These are phyloP conservation scores for Myotis lucifugus DNA, from an alignment of 2,113 vertebrate species.

Conservation along the genomic window DNA sequence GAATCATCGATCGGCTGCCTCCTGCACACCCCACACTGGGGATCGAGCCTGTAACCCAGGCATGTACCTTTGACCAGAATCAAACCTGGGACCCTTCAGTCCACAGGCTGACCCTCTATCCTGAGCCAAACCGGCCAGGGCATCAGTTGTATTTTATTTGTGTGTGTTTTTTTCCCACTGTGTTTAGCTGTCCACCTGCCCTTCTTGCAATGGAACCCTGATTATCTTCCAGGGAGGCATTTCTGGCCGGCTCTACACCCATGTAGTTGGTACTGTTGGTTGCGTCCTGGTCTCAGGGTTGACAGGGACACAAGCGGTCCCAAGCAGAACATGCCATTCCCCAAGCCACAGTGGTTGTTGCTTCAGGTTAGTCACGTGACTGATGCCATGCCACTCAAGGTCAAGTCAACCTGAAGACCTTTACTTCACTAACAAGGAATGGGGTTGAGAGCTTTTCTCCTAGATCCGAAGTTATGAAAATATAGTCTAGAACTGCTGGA, in stretches of 20 bases:
- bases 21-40: no score
- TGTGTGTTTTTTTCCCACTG: neutral
- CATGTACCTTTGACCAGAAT: no score
- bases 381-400: neutral
- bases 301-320: neutral
- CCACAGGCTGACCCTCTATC: no score
- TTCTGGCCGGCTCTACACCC: neutral
- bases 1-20: no score
- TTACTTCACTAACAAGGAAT: neutral
- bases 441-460: neutral
- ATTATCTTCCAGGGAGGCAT: neutral
- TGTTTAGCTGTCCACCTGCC: neutral
- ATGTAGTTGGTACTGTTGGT: neutral
- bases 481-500: neutral
- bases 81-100: no score
- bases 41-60: no score
- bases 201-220: neutral
- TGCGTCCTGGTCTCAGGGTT: fast-evolving
- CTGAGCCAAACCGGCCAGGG: no score
- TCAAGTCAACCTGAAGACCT: neutral
- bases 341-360: neutral
- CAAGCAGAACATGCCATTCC: neutral
- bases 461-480: neutral
- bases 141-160: no score
- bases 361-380: neutral